Base-by-base conservation (phyloP, 2,113 vertebrate species). In the Neodon shergylaensis region DNA sequence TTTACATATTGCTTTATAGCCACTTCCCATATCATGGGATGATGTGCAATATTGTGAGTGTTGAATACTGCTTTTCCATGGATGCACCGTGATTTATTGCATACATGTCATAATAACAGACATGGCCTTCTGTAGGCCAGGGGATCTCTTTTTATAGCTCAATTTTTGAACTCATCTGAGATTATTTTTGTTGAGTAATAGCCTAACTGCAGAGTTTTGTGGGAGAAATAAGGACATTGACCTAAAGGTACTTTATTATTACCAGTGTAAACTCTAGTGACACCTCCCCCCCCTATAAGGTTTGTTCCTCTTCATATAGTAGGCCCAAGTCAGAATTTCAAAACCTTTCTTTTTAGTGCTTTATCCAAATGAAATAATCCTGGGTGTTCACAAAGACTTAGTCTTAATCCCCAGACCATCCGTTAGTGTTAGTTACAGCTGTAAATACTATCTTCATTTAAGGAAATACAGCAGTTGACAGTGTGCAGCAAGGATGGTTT, bases 241-340 rank as follows among this genome's bases (percentile, higher is more conserved):
- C 93, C 5, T 88, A n/a, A 74, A 78, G 47, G 12, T 24, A 49
- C 31, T 92, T 90, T 73, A 52, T 90, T 95, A 66, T 94, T 91
- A 7, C 52, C 52, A 72, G 5, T 66, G 33, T 88, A 76, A 88
- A 88, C 90, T 81, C 65, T 85, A 0, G 28, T 85, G 14, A 54
- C 24, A 68, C 78, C 77, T 82, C 82, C 5, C 66, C 87, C 33
- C 49, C 92, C 19, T 86, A 7, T 0, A 26, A 47, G 21, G 5
- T 72, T 82, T 81, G 7, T 54, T 61, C 47, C 68, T 16, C 42
- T 65, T 28, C 44, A 49, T 77, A 9, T 86, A 42, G 87, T 93
- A 88, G 58, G 63, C 54, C 88, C 22, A 61, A 89, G 26, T 94
- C 21, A 91, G 58, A n/a, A 89, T 94, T 93, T 92, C 72, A 95